Evolutionary conservation across 1,140 invertebrate genomes (phyloP).

Genomic region (Xylocopa sonorina): DNA sequence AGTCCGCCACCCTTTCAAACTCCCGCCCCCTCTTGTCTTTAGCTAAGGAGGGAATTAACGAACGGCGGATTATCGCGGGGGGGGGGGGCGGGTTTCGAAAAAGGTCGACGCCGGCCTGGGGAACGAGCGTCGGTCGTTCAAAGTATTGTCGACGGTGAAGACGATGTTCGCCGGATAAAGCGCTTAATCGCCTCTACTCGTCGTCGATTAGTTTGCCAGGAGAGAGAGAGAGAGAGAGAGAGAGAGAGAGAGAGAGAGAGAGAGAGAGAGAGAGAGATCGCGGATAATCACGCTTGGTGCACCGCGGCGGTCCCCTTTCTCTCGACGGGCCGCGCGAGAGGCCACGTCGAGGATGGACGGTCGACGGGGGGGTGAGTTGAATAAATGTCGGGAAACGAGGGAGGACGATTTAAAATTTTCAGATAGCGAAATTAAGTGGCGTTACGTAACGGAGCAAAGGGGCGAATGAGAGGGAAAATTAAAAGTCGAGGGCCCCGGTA

Average conservation of each 20-base stretch:
- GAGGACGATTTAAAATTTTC: constrained; percentile 12
- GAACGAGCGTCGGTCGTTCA: neutral
- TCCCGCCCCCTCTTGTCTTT: neutral
- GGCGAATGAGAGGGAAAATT: constrained; percentile 42
- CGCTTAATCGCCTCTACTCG: neutral
- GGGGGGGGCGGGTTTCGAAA: neutral
- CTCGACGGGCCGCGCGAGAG: too few species aligned
- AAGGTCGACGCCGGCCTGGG: neutral
- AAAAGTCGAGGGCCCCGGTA: constrained; percentile 30
- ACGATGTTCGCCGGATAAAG: neutral
- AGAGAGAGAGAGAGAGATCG: too few species aligned
- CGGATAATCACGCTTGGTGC: neutral
- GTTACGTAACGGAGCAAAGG: constrained; percentile 21
- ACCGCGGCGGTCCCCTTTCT: neutral
- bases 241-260: too few species aligned
- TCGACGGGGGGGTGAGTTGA: neutral
- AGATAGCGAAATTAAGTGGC: constrained; percentile 37
- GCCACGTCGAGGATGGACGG: too few species aligned
- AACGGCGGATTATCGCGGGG: neutral
- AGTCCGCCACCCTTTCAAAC: neutral
- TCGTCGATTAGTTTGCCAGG: neutral
- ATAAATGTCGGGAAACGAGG: neutral
- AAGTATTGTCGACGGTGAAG: neutral
- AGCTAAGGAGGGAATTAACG: neutral
- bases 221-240: too few species aligned